A percentile compares a stretch with the other conserved stretches of the same genome.
Evolutionary conservation across 1,140 invertebrate genomes (phyloP).

Genomic region (Phenacoccus solenopsis): DNA sequence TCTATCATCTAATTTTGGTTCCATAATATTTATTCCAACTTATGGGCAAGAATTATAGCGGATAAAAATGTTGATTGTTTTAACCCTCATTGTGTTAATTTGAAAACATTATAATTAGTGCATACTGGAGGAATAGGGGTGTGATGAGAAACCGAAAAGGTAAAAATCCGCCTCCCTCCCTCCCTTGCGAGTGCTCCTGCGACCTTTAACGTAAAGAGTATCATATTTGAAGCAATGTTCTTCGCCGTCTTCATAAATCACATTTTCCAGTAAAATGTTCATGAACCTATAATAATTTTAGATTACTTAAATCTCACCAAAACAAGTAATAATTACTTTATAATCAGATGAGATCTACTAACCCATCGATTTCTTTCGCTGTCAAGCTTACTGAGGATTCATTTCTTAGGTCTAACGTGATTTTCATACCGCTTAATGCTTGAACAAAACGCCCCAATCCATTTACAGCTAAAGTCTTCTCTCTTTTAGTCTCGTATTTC

Average conservation of each 20-base stretch:
- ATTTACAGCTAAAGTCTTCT: background rate
- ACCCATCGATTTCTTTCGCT: background rate
- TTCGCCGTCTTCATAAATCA: background rate
- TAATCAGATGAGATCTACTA: background rate
- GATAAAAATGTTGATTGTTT: too few species aligned
- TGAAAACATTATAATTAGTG: too few species aligned
- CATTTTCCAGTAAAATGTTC: background rate
- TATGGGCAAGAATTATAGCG: too few species aligned
- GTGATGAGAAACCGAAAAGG: too few species aligned
- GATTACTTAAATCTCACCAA: background rate
- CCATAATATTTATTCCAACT: too few species aligned
- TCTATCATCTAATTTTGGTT: too few species aligned
- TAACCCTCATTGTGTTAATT: too few species aligned
- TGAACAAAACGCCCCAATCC: background rate
- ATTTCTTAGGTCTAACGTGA: background rate
- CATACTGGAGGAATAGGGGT: too few species aligned
- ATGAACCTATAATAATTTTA: background rate
- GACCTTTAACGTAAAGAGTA: background rate
- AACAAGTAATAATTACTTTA: too few species aligned
- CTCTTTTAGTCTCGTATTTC: too few species aligned
- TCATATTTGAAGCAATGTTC: background rate
- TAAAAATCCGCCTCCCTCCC: too few species aligned
- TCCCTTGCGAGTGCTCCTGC: too few species aligned
- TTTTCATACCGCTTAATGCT: background rate
- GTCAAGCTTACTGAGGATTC: background rate